A percentile compares a stretch with the other conserved stretches of the same genome.
These are phyloP conservation scores for Erythrolamprus reginae DNA, from an alignment of 2,113 vertebrate species.

Conservation along the genomic window DNA sequence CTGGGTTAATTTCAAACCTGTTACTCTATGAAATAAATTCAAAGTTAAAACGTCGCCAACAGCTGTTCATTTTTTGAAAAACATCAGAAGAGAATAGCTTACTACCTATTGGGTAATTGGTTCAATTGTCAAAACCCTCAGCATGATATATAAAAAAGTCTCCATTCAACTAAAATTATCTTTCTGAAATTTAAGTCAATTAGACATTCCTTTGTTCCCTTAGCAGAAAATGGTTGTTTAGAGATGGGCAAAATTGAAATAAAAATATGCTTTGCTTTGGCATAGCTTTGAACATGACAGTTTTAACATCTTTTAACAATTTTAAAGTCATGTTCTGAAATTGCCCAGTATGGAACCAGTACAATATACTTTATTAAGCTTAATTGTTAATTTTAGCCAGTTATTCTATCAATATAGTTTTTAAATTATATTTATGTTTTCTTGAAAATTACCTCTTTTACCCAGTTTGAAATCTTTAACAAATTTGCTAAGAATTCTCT, in stretches of 20 bases:
- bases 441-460: neutral
- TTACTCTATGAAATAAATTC: neutral
- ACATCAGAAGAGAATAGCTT: neutral
- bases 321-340: neutral
- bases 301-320: neutral
- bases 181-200: neutral
- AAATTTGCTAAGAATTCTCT: neutral
- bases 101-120: neutral
- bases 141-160: neutral
- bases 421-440: neutral
- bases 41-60: neutral
- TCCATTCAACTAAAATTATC: neutral
- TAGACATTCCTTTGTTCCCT: neutral
- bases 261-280: neutral
- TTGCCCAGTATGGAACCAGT: neutral
- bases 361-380: neutral
- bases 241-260: neutral
- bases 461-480: neutral
- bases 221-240: neutral
- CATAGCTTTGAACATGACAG: neutral
- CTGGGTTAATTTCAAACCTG: neutral
- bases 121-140: neutral
- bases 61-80: neutral
- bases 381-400: neutral
- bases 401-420: neutral